Evolutionary conservation across 2,888 invertebrate genomes (phyloP), one percentile per base, ranked within the genome.

Genomic region (Lagria hirta): DNA sequence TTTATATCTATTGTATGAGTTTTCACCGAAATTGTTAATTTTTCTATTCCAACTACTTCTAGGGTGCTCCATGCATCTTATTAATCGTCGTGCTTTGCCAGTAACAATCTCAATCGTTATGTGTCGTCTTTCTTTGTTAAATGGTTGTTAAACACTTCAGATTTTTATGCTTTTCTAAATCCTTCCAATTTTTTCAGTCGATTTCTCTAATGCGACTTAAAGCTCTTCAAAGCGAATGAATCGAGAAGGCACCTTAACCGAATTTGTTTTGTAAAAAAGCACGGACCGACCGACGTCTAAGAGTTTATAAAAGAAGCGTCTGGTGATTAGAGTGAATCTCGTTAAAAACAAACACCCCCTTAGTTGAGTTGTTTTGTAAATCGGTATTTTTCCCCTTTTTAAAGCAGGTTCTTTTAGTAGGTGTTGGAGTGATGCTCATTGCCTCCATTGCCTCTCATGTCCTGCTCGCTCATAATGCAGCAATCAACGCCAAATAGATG

Each of bases 281-380:
- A 22, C 33, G 45, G 48, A 40, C 50, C n/a, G n/a, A n/a, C n/a
- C n/a, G n/a, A n/a, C n/a, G n/a, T n/a, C n/a, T n/a, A n/a, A n/a
- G 51, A 57, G 62, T 63, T 61, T 61, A 62, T 62, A 62, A 63
- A n/a, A 62, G 56, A 58, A 61, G 59, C 57, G 54, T 54, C 54
- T 64, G 61, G 60, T 61, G 65, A 66, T 68, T 65, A 60, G 57
- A 60, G 60, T 48, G 65, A 69, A 69, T 68, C 70, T 70, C 70
- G 70, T 70, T 70, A 70, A 69, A 66, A 68, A 67, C 66, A 69
- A 69, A 68, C 68, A 65, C 70, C 68, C 69, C 64, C 66, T 66
- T 64, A 65, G 65, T 60, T 56, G 61, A 57, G 65, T 66, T 68
- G 65, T 69, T 68, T 58, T 65, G 54, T 62, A 62, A 68, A 68